Evolutionary conservation across 2,888 invertebrate species (phyloP), one percentile per base, ranked within the genome.

Genomic region (Eupithecia subfuscata): DNA sequence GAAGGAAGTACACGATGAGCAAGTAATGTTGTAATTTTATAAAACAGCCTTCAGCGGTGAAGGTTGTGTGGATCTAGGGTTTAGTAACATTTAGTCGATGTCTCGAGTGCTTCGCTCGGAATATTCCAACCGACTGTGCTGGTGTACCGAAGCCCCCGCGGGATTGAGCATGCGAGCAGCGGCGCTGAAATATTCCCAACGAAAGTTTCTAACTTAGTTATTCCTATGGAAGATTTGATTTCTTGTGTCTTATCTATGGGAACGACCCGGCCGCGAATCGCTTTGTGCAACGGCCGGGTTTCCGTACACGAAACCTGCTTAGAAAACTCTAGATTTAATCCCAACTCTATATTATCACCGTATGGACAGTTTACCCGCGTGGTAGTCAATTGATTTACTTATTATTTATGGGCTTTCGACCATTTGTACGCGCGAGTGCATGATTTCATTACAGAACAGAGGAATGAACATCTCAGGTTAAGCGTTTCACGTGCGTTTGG

Each of bases 1-100:
- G 73, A 88, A 89, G 93, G 94, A 94, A 94, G 94, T 93, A 91
- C 88, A 83, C 84, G 84, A 88, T 94, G 94, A 94, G 94, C 94
- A 94, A 94, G 88, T 89, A 87, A 84, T 84, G 82, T 82, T 91
- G 22, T 56, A n/a, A 89, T 90, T 91, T 92, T 91, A 91, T 87
- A 90, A 91, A 88, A 88, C 89, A 92, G 91, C 90, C 89, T 82
- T 56, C 88, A 87, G 89, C 88, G 81, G 82, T 79, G 67, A 71
- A 72, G 65, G 60, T 74, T 74, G 72, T 75, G 72, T 71, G 74
- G 77, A 11, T 11, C 30, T 67, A 72, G 75, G 77, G 73, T 1
- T 18, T 90, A 91, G 91, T 94, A 92, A 92, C 92, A 94, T 93
- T 93, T 92, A 92, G 89, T 94, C 94, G 94, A 94, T 93, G 94